These are phyloP conservation scores for Synergus itoensis DNA, from an alignment of 2,888 invertebrate species.

Conservation along the genomic window DNA sequence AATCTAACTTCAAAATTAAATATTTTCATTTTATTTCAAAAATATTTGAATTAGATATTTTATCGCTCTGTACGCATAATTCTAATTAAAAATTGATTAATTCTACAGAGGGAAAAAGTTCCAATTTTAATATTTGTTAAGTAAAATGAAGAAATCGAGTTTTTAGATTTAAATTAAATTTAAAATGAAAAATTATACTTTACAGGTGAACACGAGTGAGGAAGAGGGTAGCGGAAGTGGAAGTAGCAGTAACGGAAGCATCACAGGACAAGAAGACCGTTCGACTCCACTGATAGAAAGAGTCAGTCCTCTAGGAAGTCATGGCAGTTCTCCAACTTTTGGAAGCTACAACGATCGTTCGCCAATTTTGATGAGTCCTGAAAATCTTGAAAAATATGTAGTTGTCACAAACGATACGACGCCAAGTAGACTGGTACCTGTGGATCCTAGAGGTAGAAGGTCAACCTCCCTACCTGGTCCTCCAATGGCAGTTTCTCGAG, in stretches of 20 bases:
- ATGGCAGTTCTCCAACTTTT: conserved; percentile 69
- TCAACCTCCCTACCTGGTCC: conserved; percentile 73
- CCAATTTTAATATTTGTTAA: no score
- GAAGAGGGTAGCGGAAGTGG: conserved; percentile 68
- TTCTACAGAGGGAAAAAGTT: no score
- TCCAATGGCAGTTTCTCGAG: conserved; percentile 65
- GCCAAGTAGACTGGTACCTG: conserved; percentile 30
- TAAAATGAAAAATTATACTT: neutral
- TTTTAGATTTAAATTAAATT: no score
- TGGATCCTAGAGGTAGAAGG: conserved; percentile 69
- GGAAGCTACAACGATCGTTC: conserved; percentile 72
- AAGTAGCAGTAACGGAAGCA: conserved; percentile 71
- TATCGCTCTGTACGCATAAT: no score
- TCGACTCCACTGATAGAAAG: conserved; percentile 71
- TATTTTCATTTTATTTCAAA: no score
- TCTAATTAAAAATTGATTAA: no score
- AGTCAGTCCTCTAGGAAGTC: conserved; percentile 67
- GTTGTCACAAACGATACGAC: conserved; percentile 46
- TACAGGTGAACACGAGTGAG: conserved; percentile 67
- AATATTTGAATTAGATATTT: no score
- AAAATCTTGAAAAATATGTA: conserved; percentile 68
- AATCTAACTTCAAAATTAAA: no score
- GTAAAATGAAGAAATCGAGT: no score
- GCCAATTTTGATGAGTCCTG: conserved; percentile 72
- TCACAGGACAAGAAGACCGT: conserved; percentile 73